These are phyloP conservation scores for Melanitta fusca DNA, from an alignment of 2,797 vertebrate genomes.

Conservation along the genomic window DNA sequence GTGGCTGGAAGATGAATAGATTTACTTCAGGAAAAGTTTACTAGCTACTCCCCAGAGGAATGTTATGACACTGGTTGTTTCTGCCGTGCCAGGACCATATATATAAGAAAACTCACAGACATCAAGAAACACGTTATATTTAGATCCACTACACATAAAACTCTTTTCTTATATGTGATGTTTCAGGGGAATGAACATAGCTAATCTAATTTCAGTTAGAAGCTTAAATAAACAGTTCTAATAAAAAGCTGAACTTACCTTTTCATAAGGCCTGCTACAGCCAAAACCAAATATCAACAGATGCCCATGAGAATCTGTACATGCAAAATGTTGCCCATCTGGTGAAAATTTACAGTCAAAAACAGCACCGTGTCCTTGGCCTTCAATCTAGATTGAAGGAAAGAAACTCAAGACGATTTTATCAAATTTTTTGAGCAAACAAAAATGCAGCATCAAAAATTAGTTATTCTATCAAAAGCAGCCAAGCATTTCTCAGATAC, in stretches of 20 bases:
- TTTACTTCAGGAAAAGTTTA: background rate
- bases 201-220: background rate
- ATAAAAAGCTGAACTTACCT: slow-evolving; percentile 79
- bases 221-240: background rate
- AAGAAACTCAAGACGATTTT: background rate
- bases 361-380: slow-evolving; percentile 96
- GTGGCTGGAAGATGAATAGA: background rate
- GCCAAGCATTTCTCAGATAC: background rate
- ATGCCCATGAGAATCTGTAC: slow-evolving; percentile 97
- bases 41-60: background rate
- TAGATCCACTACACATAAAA: background rate
- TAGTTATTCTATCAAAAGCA: background rate
- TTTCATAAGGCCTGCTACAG: slow-evolving; percentile 92
- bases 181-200: background rate
- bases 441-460: background rate
- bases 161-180: background rate
- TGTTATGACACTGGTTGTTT: background rate
- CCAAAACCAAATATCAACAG: slow-evolving; percentile 96
- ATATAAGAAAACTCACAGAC: background rate
- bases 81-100: background rate
- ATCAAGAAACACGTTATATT: background rate
- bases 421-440: background rate
- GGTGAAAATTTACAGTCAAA: slow-evolving; percentile 98
- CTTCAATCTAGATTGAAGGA: slow-evolving; percentile 88
- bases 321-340: slow-evolving; percentile 95